These are phyloP conservation scores for Montipora capitata DNA, from an alignment of 92 coral and sea anemone genomes.

Conservation along the genomic window DNA sequence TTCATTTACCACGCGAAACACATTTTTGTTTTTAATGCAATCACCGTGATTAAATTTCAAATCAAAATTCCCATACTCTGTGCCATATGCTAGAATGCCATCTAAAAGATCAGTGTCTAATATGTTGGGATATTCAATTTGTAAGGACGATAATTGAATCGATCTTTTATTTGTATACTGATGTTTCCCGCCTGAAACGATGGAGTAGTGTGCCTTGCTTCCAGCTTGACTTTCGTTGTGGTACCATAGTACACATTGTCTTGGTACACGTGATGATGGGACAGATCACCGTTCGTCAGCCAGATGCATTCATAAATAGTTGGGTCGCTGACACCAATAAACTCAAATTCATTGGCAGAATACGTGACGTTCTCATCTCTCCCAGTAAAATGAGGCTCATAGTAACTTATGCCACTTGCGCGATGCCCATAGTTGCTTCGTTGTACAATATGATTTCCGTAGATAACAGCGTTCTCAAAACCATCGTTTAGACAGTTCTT, in stretches of 20 bases:
- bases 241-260: conserved; percentile 72
- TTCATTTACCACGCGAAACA: too few species aligned
- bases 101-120: background rate
- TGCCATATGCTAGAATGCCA: too few species aligned
- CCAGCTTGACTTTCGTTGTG: conserved; percentile 27
- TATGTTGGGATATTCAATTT: conserved; percentile 47
- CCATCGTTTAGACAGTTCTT: conserved; percentile 40
- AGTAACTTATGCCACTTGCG: conserved; percentile 52
- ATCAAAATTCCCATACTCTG: too few species aligned
- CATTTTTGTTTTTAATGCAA: too few species aligned
- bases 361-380: conserved; percentile 56
- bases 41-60: too few species aligned
- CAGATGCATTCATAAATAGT: conserved; percentile 34
- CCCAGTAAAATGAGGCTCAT: conserved; percentile 58
- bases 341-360: conserved; percentile 62
- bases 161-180: background rate
- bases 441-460: conserved; percentile 64
- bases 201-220: conserved; percentile 13
- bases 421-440: conserved; percentile 24
- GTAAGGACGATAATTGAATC: background rate
- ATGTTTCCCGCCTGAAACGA: conserved; percentile 16
- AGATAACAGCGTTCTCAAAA: conserved; percentile 50
- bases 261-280: conserved; percentile 68
- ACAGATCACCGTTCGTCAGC: conserved; percentile 55
- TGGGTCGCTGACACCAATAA: conserved; percentile 27